phyloP scores from a whole-genome alignment of 2,113 vertebrate species.

The Syrrhaptes paradoxus region DNA sequence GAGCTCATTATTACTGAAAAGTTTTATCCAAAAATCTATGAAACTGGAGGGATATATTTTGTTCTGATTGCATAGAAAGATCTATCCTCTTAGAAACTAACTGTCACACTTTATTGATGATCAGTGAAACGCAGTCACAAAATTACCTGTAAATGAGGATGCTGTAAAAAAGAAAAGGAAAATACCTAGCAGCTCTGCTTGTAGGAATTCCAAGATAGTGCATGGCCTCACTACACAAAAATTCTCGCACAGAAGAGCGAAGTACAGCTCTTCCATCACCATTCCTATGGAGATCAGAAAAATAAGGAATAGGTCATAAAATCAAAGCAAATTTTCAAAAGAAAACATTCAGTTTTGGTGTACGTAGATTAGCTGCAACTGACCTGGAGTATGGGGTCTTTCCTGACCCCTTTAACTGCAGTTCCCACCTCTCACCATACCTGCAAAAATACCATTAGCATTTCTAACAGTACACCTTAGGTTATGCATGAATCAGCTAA shows the following conservation, averaged over 20 bases:
- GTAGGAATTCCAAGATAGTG: constrained; percentile 81
- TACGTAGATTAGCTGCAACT: background rate
- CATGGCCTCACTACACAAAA: constrained; percentile 85
- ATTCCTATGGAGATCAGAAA: constrained; percentile 53
- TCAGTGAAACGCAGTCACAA: background rate
- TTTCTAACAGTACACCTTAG: background rate
- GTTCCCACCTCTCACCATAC: constrained; percentile 81
- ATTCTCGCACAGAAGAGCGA: constrained; percentile 82
- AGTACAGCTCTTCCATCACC: constrained; percentile 84
- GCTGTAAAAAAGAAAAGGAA: background rate
- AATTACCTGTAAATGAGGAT: background rate
- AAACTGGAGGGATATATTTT: background rate
- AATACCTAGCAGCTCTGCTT: constrained; percentile 83
- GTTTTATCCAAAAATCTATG: background rate
- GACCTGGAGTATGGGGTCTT: constrained; percentile 85
- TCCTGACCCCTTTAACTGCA: constrained; percentile 87
- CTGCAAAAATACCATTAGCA: constrained; percentile 60
- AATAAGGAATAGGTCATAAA: background rate
- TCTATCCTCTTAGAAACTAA: background rate
- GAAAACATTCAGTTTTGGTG: background rate
- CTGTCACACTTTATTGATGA: background rate
- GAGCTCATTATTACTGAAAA: background rate
- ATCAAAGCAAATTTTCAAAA: background rate
- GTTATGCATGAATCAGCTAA: background rate
- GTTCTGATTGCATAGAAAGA: background rate